Evolutionary conservation across 2,113 vertebrate species (phyloP).

Genomic region (Dromiciops gliroides): DNA sequence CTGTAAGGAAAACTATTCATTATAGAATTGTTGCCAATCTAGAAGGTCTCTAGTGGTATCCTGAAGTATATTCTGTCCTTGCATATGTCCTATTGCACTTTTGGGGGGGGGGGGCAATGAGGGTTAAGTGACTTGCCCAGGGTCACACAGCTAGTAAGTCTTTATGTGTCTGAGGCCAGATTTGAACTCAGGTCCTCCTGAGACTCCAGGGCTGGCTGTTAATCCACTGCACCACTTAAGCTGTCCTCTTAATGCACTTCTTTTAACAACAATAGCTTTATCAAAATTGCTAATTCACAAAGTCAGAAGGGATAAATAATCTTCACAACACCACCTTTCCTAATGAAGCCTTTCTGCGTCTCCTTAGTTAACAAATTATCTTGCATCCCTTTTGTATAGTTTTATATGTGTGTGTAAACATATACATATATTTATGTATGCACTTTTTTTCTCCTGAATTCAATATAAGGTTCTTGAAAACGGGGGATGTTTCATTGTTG

Average conservation of each 20-base stretch:
- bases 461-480: not conserved
- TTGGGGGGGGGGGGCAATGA: too few relatives aligned
- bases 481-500: too few relatives aligned
- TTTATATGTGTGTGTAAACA: not conserved
- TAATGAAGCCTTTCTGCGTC: not conserved
- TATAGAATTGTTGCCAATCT: not conserved
- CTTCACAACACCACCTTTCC: not conserved
- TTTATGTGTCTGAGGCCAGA: too few relatives aligned
- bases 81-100: not conserved
- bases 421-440: not conserved
- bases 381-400: too few relatives aligned
- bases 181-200: too few relatives aligned
- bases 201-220: too few relatives aligned
- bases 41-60: not conserved
- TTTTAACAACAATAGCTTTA: not conserved
- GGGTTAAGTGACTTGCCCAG: too few relatives aligned
- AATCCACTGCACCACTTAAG: too few relatives aligned
- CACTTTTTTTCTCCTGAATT: not conserved
- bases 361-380: too few relatives aligned
- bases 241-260: too few relatives aligned
- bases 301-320: not conserved
- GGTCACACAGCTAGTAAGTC: too few relatives aligned
- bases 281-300: not conserved
- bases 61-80: not conserved
- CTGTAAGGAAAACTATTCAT: not conserved